Conservation (phyloP, 2,888 invertebrate species). For the Myopa testacea region DNA sequence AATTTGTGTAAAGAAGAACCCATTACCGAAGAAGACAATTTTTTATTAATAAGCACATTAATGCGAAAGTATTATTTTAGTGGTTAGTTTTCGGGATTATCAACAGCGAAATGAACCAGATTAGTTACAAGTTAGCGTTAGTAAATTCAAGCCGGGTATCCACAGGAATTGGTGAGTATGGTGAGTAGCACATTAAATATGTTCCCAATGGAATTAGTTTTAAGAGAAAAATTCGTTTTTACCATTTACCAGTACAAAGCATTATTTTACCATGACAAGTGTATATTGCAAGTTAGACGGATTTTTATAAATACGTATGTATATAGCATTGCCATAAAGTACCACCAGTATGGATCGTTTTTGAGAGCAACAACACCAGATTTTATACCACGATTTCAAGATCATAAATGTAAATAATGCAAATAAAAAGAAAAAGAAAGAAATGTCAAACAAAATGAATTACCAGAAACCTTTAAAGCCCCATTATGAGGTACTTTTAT, state of each 20-base stretch:
- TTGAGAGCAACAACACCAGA: slow-evolving; percentile 63
- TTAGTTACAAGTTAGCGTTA: slow-evolving; percentile 21
- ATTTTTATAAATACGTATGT: slow-evolving; percentile 16
- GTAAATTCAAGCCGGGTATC: slow-evolving; percentile 11
- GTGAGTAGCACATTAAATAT: background rate
- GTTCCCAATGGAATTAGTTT: background rate
- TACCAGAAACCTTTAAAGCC: slow-evolving; percentile 30
- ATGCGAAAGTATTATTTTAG: background rate
- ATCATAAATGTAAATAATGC: slow-evolving; percentile 41
- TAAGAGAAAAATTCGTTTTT: background rate
- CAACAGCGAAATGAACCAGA: slow-evolving; percentile 17
- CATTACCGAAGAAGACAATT: slow-evolving; percentile 41
- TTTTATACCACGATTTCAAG: slow-evolving; percentile 38
- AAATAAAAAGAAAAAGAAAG: slow-evolving; percentile 61
- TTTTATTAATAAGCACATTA: background rate
- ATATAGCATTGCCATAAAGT: slow-evolving; percentile 1
- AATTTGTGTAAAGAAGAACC: slow-evolving; percentile 23
- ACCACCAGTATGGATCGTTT: background rate
- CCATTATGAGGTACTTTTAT: slow-evolving; percentile 19
- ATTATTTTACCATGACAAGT: background rate
- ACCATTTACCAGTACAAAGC: background rate
- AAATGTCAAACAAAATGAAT: slow-evolving; percentile 57
- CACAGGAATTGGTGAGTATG: background rate
- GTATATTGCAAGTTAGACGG: background rate
- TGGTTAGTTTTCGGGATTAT: slow-evolving; percentile 9